Evolutionary conservation across 2,113 vertebrate genomes (phyloP).

Genomic region (Drymodes brunneopygia): DNA sequence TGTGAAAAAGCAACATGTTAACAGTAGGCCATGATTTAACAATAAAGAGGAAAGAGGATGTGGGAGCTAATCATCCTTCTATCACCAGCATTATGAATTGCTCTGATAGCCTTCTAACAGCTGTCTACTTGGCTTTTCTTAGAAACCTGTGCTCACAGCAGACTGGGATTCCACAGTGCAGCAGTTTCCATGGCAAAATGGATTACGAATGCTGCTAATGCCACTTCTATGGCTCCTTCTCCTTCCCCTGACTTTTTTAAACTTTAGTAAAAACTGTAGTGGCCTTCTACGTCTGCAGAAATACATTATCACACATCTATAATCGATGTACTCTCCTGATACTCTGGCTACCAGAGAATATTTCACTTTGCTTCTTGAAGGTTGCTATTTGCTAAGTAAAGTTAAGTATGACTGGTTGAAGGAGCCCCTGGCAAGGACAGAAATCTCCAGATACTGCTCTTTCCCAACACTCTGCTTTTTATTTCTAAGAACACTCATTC

Average conservation of each 20-base stretch:
- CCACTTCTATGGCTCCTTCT: neutral
- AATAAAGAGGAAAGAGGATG: neutral
- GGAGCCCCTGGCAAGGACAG: neutral
- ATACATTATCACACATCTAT: neutral
- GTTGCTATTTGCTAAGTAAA: neutral
- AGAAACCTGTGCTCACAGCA: neutral
- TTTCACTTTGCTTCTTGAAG: neutral
- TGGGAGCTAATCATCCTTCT: neutral
- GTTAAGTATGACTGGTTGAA: neutral
- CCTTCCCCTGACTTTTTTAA: neutral
- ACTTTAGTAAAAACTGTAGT: neutral
- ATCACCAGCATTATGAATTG: neutral
- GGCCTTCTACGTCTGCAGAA: neutral
- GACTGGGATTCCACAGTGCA: conserved; percentile 15
- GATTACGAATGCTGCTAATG: neutral
- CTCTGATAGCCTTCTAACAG: neutral
- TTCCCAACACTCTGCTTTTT: neutral
- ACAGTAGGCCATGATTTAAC: neutral
- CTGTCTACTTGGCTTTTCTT: neutral
- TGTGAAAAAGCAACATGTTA: conserved; percentile 9
- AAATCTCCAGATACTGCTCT: neutral
- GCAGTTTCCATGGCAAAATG: conserved; percentile 63
- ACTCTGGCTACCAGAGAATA: neutral
- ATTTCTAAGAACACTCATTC: neutral
- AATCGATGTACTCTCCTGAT: neutral